Conservation (phyloP, 2,113 vertebrate species). For the Pelodiscus sinensis region DNA sequence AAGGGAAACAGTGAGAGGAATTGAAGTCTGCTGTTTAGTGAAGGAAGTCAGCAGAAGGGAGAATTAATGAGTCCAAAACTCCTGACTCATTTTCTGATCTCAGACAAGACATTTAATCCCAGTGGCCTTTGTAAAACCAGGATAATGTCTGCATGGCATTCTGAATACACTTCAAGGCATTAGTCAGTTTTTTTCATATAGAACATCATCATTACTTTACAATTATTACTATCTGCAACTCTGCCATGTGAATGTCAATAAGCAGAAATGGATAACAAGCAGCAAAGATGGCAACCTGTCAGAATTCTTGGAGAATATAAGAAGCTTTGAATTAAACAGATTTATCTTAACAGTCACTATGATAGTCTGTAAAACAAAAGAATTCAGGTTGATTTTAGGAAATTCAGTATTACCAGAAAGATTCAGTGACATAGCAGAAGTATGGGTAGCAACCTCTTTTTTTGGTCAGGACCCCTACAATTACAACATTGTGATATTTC, state of each 20-base stretch:
- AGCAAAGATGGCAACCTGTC: background rate
- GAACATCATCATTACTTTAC: background rate
- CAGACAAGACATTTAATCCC: background rate
- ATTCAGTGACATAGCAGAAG: too few relatives aligned
- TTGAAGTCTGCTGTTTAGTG: background rate
- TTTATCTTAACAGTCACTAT: background rate
- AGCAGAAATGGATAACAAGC: background rate
- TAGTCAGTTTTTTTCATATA: background rate
- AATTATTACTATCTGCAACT: background rate
- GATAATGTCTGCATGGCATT: background rate
- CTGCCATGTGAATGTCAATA: background rate
- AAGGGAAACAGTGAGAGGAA: accelerated
- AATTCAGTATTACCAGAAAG: background rate
- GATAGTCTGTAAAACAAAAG: background rate
- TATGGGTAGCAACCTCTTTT: too few relatives aligned
- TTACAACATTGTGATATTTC: too few relatives aligned
- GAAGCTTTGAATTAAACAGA: background rate
- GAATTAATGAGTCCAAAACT: background rate
- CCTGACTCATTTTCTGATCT: background rate
- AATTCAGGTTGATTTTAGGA: background rate
- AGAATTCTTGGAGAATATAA: background rate
- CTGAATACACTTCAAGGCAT: background rate
- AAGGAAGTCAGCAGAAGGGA: background rate
- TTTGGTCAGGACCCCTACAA: too few relatives aligned
- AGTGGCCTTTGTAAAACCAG: background rate